Evolutionary conservation across 2,113 vertebrate genomes (phyloP), one percentile per base, ranked within the genome.

Genomic region (Pelvicachromis taeniatus): DNA sequence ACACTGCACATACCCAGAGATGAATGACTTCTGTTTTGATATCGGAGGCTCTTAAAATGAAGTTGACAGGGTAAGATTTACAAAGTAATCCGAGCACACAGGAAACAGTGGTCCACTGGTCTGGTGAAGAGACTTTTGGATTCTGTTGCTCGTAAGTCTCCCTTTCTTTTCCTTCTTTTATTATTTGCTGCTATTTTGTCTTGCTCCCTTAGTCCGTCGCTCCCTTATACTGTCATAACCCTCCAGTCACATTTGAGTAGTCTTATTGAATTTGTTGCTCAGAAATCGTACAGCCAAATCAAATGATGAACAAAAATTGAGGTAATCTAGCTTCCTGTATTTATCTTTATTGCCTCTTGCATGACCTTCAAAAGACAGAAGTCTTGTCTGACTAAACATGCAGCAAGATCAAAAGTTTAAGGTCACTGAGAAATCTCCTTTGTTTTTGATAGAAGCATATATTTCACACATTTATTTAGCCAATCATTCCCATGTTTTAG

Each of bases 21-120:
- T 89, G 89, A 68, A 83, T 86, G 87, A 17, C 82, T 58, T 79
- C 53, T 91, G 91, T 93, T 94, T 88, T 86, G 89, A 88, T 85
- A 88, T 86, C 4, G 10, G 55, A 65, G 35, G 50, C 31, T 82
- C 78, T 82, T 54, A 86, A 75, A 92, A 84, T 85, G 53, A 90
- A 86, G 90, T 9, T 90, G 90, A 93, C 93, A 88, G 85, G 61
- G 78, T 48, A 81, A 81, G 77, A 87, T 91, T 94, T 91, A 84
- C 77, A 73, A 85, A 88, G 93, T 93, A 87, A 94, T 83, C 6
- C 86, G 89, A 93, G 89, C 78, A 17, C 48, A 59, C 45, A 19
- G 85, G 70, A 86, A 65, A 92, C 80, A 87, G 77, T 63, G 42
- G 56, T 90, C 29, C 80, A 78, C 78, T 83, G 84, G 84, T 91